Evolutionary conservation across 1,140 invertebrate species (phyloP), one percentile per base, ranked within the genome.

Genomic region (Leguminivora glycinivorella): DNA sequence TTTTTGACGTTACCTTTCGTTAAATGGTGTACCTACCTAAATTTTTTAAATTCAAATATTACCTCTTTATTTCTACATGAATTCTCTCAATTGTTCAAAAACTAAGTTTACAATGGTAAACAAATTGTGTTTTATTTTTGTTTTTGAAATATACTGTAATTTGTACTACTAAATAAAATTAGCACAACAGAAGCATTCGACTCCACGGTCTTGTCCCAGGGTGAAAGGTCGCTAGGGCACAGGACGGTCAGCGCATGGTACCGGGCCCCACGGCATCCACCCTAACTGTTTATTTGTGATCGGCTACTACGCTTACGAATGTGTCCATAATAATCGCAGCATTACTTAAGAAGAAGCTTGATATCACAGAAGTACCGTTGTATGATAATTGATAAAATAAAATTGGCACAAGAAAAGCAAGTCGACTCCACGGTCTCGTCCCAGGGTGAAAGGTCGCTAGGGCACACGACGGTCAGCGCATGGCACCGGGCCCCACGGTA

Each of bases 191-290:
- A 17, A 58, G 25, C 56, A 14, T 5, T 29, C 58, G 58, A 19
- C 67, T 14, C 25, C 70, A 47, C n/a, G n/a, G 77, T 12, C 80
- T 70, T 3, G n/a, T 34, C 12, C 83, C n/a, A 83, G 87, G 86
- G 85, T 89, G 82, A 89, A 88, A 90, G 87, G 86, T 88, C 86
- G 83, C 78, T 75, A 79, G 81, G 85, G 83, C 81, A 83, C 80
- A 84, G 79, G 83, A 80, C 87, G 88, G 88, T 89, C 87, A 90
- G 79, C 77, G 83, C 87, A 81, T 88, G 88, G 86, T 84, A 89
- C 88, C 70, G 81, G 84, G 78, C 83, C 84, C 83, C 75, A 52
- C 47, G 47, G 47, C 56, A 58, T 56, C 67, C 56, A 47, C 47
- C 68, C 47, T 22, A 19, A 19, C 4, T 12, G 47, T 52, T 52